Evolutionary conservation across 2,888 invertebrate species (phyloP), one percentile per base, ranked within the genome.

Genomic region (Melieria crassipennis): DNA sequence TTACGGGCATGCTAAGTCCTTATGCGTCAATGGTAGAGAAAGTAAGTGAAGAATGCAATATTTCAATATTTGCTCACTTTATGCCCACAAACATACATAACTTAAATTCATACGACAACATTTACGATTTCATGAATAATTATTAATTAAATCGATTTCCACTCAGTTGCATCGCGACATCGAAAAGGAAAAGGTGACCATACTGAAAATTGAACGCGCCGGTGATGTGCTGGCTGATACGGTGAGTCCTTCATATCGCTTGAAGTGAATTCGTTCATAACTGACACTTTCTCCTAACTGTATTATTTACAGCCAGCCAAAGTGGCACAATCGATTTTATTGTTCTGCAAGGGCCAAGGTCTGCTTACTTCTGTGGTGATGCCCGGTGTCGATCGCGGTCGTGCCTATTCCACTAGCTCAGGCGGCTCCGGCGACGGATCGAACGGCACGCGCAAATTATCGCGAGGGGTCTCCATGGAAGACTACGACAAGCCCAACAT

Each of bases 311-410:
- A 96, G 95, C 95, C 96, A 9, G 94, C 93, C 46, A 95, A 95
- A 85, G 91, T 96, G 72, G 92, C 95, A 46, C 94, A 95, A 82
- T 93, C 94, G 67, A 90, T 96, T 82, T 89, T 96, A 75, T 90
- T 96, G 70, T 95, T 96, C 89, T 93, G 94, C 88, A 96, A 96
- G 86, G 96, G 96, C 1, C 92, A 94, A 84, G 95, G 96, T 3
- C 87, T 92, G 75, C 89, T 94, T 81, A 94, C 94, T 58, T 94
- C 94, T 0, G 91, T 94, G 57, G 92, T 93, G 1, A 91, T 94
- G 86, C 94, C 94, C 0, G 93, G 94, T 13, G 92, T 95, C 65
- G 93, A 93, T 83, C 90, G 94, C 66, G 90, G 90, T 4, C 89
- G 91, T 46, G 91, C 90, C 72, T 87, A 81, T 74, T 87, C 87